Conservation (phyloP, 1,140 invertebrate genomes). For the Camponotus floridanus region DNA sequence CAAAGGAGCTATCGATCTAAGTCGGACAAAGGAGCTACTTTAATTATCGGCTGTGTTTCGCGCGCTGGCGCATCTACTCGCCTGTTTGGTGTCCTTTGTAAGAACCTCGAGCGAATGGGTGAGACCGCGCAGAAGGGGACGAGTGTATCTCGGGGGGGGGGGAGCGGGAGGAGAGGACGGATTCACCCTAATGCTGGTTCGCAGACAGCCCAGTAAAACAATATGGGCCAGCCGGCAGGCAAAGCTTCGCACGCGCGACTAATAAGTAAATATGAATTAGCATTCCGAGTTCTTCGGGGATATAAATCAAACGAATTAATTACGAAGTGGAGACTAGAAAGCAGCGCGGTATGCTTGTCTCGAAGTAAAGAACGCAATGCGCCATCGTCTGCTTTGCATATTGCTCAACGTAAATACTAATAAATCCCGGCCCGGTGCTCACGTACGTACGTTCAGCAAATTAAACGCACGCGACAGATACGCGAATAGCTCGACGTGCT, state of each 20-base stretch:
- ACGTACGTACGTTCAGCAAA: slow-evolving; percentile 60
- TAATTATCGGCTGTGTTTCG: slow-evolving; percentile 80
- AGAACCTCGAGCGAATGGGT: slow-evolving; percentile 65
- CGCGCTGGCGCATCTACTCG: slow-evolving; percentile 67
- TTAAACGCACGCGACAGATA: slow-evolving; percentile 45
- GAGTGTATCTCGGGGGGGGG: not conserved
- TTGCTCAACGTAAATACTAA: slow-evolving; percentile 79
- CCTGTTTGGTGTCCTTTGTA: slow-evolving; percentile 76
- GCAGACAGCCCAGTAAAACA: slow-evolving; percentile 71
- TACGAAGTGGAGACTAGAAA: slow-evolving; percentile 55
- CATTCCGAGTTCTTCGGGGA: slow-evolving; percentile 79
- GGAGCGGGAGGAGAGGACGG: not conserved
- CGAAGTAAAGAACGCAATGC: slow-evolving; percentile 69
- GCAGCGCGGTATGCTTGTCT: slow-evolving; percentile 31
- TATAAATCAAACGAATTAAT: slow-evolving; percentile 83
- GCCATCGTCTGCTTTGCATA: slow-evolving; percentile 75
- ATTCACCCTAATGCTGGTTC: slow-evolving; percentile 58
- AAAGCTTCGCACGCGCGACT: slow-evolving; percentile 74
- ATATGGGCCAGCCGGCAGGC: slow-evolving; percentile 70
- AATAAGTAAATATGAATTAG: slow-evolving; percentile 83
- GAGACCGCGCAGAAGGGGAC: slow-evolving; percentile 60
- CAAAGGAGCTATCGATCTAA: slow-evolving; percentile 81
- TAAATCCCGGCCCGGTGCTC: slow-evolving; percentile 70
- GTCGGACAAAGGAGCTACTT: slow-evolving; percentile 81
- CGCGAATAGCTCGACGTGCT: slow-evolving; percentile 33